Evolutionary conservation across 2,113 vertebrate genomes (phyloP), one percentile per base, ranked within the genome.

Genomic region (Pseudopodoces humilis): DNA sequence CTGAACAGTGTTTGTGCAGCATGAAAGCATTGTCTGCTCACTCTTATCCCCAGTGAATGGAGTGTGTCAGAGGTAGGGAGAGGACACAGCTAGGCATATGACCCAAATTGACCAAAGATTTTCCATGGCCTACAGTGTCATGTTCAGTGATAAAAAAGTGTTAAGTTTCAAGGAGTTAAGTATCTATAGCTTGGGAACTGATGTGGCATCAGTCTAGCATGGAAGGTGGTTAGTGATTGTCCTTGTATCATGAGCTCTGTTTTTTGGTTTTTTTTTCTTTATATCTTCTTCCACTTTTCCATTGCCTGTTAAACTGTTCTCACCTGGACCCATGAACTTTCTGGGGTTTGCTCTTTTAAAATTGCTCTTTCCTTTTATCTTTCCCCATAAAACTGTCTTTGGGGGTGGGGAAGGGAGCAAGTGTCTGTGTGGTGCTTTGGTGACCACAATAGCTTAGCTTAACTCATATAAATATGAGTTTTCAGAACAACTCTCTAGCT

Each of bases 111-210:
- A 64, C 5, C 14, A 35, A 55, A 82, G 5, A n/a, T 56, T 64
- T 77, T 82, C 30, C 5, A 5, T 22, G 13, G 21, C 10, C 9
- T 52, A 19, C 18, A 50, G 18, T 20, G 23, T 46, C 39, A 21
- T 10, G 5, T 31, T 90, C 43, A 82, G 37, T 41, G 76, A 14
- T 28, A n/a, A 56, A 85, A 56, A 0, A 1, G 43, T 12, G 5
- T 12, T 6, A 52, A 50, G 6, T 4, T 39, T 39, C 10, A 16
- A 9, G 5, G 5, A 33, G 19, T 56, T 69, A 37, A 13, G 21
- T 53, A 0, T 52, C 41, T 83, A 21, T 56, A 1, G 1, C 30
- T 68, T 2, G 1, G 39, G 14, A 60, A 10, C 30, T 59, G 28
- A 11, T 43, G 27, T 3, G 5, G 3, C 43, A 53, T 39, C 2